phyloP scores from a whole-genome alignment of 2,113 vertebrate genomes.

The Speoplatyrhinus poulsoni region DNA sequence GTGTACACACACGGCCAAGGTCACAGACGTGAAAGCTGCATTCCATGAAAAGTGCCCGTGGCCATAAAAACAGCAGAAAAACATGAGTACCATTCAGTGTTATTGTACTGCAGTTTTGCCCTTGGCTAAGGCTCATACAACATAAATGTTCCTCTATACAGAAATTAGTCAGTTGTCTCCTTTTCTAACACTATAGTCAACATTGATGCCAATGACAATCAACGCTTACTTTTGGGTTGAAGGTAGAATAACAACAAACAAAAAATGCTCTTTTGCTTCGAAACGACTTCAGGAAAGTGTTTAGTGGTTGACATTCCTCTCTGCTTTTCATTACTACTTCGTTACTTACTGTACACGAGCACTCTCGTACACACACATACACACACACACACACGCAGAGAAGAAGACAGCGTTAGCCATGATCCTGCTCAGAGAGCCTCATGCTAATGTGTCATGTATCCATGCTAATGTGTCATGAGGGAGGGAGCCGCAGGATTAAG shows the following conservation, averaged over 20 bases:
- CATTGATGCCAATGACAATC: conserved; percentile 26
- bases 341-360: conserved; percentile 18
- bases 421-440: conserved; percentile 54
- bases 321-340: no score
- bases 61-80: conserved; percentile 37
- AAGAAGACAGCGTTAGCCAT: conserved; percentile 63
- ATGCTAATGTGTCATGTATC: conserved; percentile 63
- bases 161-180: conserved; percentile 53
- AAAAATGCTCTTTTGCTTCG: no score
- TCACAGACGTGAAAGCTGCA: conserved; percentile 37
- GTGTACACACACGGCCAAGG: conserved; percentile 34
- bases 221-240: conserved; percentile 1
- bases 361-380: conserved; percentile 14
- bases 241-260: no score
- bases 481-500: conserved; percentile 57
- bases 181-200: conserved; percentile 28
- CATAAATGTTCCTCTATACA: conserved; percentile 34
- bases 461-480: no score
- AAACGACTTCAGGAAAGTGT: no score
- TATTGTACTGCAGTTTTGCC: conserved; percentile 43
- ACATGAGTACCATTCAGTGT: conserved; percentile 36
- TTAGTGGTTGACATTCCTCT: no score
- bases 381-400: conserved; percentile 21
- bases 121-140: conserved; percentile 50
- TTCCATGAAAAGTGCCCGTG: conserved; percentile 49